Evolutionary conservation across 2,113 vertebrate genomes (phyloP), one percentile per base, ranked within the genome.

Genomic region (Raphicerus campestris): DNA sequence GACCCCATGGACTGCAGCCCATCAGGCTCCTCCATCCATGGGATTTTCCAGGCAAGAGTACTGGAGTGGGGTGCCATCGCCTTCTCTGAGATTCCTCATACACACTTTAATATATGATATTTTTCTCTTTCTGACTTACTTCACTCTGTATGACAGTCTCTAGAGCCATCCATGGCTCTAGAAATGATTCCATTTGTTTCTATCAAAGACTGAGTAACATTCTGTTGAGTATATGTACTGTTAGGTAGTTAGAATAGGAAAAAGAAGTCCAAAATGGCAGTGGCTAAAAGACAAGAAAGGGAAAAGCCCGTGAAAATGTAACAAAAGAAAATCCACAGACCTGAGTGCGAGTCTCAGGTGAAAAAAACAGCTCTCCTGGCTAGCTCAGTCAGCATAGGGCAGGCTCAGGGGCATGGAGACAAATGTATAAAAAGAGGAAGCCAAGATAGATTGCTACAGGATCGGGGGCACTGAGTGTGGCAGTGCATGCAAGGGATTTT

Each of bases 401-500:
- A 66, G 63, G 32, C 32, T 66, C 63, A n/a, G 63, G 32, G 32
- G 8, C 63, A 19, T 35, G 63, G 32, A 20, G 63, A 10, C 32
- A 66, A n/a, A 10, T 66, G 63, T 66, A n/a, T 35, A 66, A 35
- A 66, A n/a, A n/a, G 63, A n/a, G 17, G 63, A 66, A 19, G 4
- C 16, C 63, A 66, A 66, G 63, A 19, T 0, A 66, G 8, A 66
- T n/a, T 66, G 16, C 32, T 66, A n/a, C 63, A 66, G 32, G 63
- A 66, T n/a, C 0, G 0, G 32, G 16, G 61, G 4, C 63, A 66
- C 63, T 66, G 7, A n/a, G 16, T n/a, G 8, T 0, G 1, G 32
- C 63, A n/a, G 32, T 66, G 63, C 16, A 2, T 19, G 63, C 63
- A 66, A 19, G 8, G 61, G 32, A 19, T 19, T 19, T 19, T 35